phyloP scores from a whole-genome alignment of 2,797 vertebrate genomes.

The Poecilia wingei region DNA sequence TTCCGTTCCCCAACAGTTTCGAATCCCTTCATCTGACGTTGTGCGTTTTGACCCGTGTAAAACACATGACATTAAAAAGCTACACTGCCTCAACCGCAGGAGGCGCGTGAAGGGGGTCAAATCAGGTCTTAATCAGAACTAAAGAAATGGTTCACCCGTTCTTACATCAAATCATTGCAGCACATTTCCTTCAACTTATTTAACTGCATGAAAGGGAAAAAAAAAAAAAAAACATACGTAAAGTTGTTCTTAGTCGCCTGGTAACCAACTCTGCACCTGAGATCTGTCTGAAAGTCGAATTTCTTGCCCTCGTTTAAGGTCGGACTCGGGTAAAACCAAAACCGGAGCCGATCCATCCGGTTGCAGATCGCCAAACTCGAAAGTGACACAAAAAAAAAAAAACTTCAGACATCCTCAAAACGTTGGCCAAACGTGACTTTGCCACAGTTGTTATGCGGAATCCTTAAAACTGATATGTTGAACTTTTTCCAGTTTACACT shows the following conservation, averaged over 20 bases:
- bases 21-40: constrained; percentile 30
- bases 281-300: constrained; percentile 42
- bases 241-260: constrained; percentile 17
- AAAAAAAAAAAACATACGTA: neutral
- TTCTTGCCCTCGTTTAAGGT: constrained; percentile 16
- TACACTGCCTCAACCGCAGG: constrained; percentile 11
- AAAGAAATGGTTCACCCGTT: constrained; percentile 37
- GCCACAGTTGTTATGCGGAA: constrained; percentile 77
- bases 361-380: constrained; percentile 27
- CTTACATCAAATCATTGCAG: neutral
- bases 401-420: constrained; percentile 65
- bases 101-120: constrained; percentile 2
- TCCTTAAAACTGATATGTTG: constrained; percentile 80
- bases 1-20: constrained; percentile 3
- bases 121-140: constrained; percentile 23
- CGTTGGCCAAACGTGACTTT: constrained; percentile 75
- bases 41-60: constrained; percentile 13
- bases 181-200: constrained; percentile 20
- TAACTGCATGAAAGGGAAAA: neutral
- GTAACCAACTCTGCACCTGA: constrained; percentile 53
- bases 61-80: constrained; percentile 6
- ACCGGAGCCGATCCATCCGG: constrained; percentile 11
- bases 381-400: constrained; percentile 32
- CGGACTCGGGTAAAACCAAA: constrained; percentile 24
- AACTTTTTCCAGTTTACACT: constrained; percentile 74